Conservation (phyloP, 23 tunicate genomes). For the Phallusia fumigata region DNA sequence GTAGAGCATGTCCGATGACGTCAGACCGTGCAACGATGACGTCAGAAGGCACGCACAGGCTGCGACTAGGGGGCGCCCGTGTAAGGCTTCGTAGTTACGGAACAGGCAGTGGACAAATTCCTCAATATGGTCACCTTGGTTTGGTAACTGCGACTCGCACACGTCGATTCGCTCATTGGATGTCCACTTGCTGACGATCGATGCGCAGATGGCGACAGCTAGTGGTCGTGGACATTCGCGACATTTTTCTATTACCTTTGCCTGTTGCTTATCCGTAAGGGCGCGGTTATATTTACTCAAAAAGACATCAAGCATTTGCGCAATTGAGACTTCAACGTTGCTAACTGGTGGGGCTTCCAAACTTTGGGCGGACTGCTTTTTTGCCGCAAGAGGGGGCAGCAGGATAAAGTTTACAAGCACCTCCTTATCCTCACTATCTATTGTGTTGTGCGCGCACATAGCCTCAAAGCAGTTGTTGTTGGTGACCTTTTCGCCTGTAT, state of each 20-base stretch:
- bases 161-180: slow-evolving; percentile 19
- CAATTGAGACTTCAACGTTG: neutral
- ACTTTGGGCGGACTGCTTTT: neutral
- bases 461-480: neutral
- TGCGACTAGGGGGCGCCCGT: slow-evolving; percentile 42
- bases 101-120: slow-evolving; percentile 42
- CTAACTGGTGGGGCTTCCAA: neutral
- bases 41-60: slow-evolving; percentile 50
- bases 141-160: slow-evolving; percentile 19
- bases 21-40: slow-evolving; percentile 58
- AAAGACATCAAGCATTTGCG: neutral
- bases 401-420: neutral
- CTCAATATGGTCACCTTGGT: slow-evolving; percentile 25
- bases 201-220: slow-evolving; percentile 32
- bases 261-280: slow-evolving; percentile 30
- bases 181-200: slow-evolving; percentile 37
- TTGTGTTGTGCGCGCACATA: neutral
- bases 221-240: slow-evolving; percentile 35
- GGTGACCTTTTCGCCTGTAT: neutral
- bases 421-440: neutral
- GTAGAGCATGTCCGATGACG: slow-evolving; percentile 33
- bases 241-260: slow-evolving; percentile 5
- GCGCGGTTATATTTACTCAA: slow-evolving; percentile 5
- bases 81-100: slow-evolving; percentile 25
- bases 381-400: neutral